Conservation (phyloP, 1,140 invertebrate genomes). For the Myzus persicae region DNA sequence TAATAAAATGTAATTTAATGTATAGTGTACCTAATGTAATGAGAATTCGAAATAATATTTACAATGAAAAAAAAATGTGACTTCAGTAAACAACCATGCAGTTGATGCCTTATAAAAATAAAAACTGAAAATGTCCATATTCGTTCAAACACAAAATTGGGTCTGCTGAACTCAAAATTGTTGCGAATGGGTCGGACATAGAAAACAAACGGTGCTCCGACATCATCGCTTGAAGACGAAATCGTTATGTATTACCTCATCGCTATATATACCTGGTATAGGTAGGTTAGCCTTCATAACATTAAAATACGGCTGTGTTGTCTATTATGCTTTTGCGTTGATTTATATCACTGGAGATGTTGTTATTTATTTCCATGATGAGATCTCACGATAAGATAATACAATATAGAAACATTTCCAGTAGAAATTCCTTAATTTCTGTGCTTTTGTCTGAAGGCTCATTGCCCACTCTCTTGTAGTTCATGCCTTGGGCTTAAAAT, state of each 20-base stretch:
- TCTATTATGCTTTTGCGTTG: background rate
- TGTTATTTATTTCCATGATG: background rate
- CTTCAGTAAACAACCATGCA: too few species aligned
- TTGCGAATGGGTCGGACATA: background rate
- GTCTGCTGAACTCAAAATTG: background rate
- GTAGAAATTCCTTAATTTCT: background rate
- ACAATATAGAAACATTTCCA: background rate
- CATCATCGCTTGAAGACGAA: background rate
- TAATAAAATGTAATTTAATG: too few species aligned
- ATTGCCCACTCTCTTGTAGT: background rate
- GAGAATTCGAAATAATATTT: too few species aligned
- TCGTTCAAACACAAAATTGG: background rate
- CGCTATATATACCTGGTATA: background rate
- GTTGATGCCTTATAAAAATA: too few species aligned
- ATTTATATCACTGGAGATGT: background rate
- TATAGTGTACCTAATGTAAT: too few species aligned
- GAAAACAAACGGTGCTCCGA: background rate
- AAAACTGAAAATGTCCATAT: background rate
- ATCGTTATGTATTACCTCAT: background rate
- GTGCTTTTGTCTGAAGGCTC: background rate
- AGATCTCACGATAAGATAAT: background rate
- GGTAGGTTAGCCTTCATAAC: background rate
- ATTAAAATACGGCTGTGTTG: background rate
- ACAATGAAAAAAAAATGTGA: too few species aligned
- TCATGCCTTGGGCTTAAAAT: background rate